These are phyloP conservation scores for Psilanteris sp. DNA, from an alignment of 1,140 invertebrate genomes.

Conservation along the genomic window DNA sequence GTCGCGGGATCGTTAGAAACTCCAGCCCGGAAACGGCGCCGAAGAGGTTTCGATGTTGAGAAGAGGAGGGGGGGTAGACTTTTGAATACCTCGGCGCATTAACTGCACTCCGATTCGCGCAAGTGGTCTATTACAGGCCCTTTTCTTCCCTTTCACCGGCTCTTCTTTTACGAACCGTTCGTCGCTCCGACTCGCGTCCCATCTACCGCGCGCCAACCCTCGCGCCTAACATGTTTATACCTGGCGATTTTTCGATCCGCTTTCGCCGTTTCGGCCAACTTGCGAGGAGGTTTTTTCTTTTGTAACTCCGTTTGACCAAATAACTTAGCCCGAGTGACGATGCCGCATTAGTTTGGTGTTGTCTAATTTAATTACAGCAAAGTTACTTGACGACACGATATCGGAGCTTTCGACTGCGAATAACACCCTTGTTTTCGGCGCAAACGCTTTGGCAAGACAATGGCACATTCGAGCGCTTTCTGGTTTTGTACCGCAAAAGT, in stretches of 20 bases:
- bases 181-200: slow-evolving; percentile 8
- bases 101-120: slow-evolving; percentile 68
- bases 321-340: slow-evolving; percentile 14
- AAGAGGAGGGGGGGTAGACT: slow-evolving; percentile 33
- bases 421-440: slow-evolving; percentile 1
- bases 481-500: not conserved
- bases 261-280: slow-evolving; percentile 46
- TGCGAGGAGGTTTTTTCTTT: slow-evolving; percentile 42
- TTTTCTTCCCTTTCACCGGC: slow-evolving; percentile 63
- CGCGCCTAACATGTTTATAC: slow-evolving; percentile 34
- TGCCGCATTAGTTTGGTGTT: slow-evolving; percentile 16
- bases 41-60: slow-evolving; percentile 30
- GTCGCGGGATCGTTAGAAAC: too few species aligned
- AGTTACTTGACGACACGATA: slow-evolving; percentile 15
- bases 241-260: slow-evolving; percentile 56
- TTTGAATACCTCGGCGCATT: slow-evolving; percentile 68
- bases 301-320: slow-evolving; percentile 41
- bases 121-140: slow-evolving; percentile 71
- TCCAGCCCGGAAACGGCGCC: slow-evolving; percentile 32
- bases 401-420: slow-evolving; percentile 3
- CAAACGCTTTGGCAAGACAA: slow-evolving; percentile 14
- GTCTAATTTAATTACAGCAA: slow-evolving; percentile 33
- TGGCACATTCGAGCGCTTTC: slow-evolving; percentile 2
- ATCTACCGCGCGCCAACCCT: slow-evolving; percentile 31
- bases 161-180: slow-evolving; percentile 36